Conservation (phyloP, 2,888 invertebrate genomes). For the Heliconius cydno region DNA sequence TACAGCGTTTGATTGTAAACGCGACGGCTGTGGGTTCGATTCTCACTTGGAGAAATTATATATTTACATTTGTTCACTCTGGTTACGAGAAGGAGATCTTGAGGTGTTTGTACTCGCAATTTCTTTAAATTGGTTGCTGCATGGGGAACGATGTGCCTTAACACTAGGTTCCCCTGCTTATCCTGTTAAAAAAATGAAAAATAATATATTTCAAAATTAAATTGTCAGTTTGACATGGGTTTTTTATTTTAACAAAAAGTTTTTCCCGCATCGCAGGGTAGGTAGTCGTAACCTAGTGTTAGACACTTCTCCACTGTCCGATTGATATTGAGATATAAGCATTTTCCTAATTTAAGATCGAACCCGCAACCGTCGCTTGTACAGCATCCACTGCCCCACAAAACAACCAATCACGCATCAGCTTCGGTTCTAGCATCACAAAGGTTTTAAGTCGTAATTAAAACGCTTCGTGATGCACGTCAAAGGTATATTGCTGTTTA, state of each 20-base stretch:
- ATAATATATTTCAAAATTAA: no score
- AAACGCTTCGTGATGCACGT: constrained; percentile 35
- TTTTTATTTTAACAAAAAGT: no score
- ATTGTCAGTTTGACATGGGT: no score
- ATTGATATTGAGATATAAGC: no score
- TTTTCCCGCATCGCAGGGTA: no score
- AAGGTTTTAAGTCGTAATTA: constrained; percentile 44
- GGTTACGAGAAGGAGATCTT: background rate
- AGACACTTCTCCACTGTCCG: no score
- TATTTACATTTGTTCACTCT: background rate
- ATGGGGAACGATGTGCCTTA: background rate
- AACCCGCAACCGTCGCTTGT: background rate
- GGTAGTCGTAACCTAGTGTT: no score
- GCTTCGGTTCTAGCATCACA: constrained; percentile 31
- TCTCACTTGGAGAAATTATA: background rate
- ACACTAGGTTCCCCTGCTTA: background rate
- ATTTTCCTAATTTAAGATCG: background rate
- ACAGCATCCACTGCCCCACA: background rate
- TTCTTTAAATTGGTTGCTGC: background rate
- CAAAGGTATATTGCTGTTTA: constrained; percentile 38
- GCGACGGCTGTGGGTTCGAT: background rate
- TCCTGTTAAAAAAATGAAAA: background rate
- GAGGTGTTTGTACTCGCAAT: background rate
- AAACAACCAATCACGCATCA: constrained; percentile 21
- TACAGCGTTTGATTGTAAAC: background rate